Base-by-base conservation (phyloP, 2,888 invertebrate genomes). In the Synergus japonicus region DNA sequence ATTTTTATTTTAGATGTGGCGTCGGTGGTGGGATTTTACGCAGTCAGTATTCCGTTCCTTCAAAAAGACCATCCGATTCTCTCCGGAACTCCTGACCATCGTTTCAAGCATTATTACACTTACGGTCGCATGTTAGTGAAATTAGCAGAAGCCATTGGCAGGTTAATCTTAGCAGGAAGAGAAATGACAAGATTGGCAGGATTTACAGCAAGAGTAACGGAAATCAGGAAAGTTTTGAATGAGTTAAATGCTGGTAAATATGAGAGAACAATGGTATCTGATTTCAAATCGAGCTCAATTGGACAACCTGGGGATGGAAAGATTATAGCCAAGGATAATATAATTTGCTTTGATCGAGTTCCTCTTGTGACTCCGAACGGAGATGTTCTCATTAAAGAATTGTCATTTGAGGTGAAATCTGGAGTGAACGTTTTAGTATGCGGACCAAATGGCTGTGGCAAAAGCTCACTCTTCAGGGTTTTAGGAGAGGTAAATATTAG, bases 381-480 rank as follows among this genome's bases (percentile, higher is more conserved):
- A 0, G 99, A 99, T 92, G 94, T 99, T 10, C 95, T 99, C 63
- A 95, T 99, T 58, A 95, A 96, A 87, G 97, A 98, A 87, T 93
- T 99, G 15, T 95, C 94, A 65, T 98, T 99, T 89, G 98, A 98
- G 94, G 98, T 98, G 78, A 95, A 95, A 86, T 98, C 98, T 0
- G 99, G 99, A 63, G 97, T 97, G 93, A 99, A 99, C 93, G 98
- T 99, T 0, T 92, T 99, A n/a, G 98, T 99, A 0, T 99, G 98
- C 91, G 99, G 99, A 0, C 99, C 99, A 3, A 99, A 99, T 92
- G 99, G 99, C 1, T 98, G 99, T 92, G 99, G 99, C 73, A 99
- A 99, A 92, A 98, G 98, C 78, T 99, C 98, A 0, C 94, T 99
- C 88, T 99, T 99, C 94, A 94, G 99, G 79, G 96, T 98, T 89